Evolutionary conservation across 2,888 invertebrate species (phyloP), one percentile per base, ranked within the genome.

Genomic region (Epiblema foenella): DNA sequence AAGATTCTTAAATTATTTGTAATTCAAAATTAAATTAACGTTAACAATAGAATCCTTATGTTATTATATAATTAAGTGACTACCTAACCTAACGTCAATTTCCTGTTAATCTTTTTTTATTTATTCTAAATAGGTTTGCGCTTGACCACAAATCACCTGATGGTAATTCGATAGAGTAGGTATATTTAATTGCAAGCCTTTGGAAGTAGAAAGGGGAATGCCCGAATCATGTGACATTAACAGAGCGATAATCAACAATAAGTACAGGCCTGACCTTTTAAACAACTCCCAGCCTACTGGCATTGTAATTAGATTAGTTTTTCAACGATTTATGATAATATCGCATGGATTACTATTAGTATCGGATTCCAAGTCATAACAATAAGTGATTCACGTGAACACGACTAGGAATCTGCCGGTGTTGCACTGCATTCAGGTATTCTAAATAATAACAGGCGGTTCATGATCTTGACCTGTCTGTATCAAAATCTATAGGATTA

Each of bases 191-290:
- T 39, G 17, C 42, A 42, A 29, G 29, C 33, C 71, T 74, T 70
- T 67, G 42, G 63, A 69, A 65, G 64, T 56, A 70, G 69, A 75
- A 69, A 86, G 88, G 88, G 85, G 83, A 89, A 89, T 83, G 86
- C 83, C 89, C 88, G 84, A 83, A 77, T 84, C 81, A 81, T 76
- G 75, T 73, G 75, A 74, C 57, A 69, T 46, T n/a, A n/a, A n/a
- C 46, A 7, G 5, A n/a, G n/a, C n/a, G n/a, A n/a, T 42, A 15
- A 15, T 42, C 15, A 42, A 42, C 8, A 64, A 15, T 24, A 24
- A 24, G 24, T 39, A 15, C 49, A 18, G n/a, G 10, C 29, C n/a
- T 8, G 4, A 42, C 12, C 9, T 52, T 20, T 37, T 12, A 65
- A 54, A 20, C 33, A 11, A 42, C 20, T 65, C 10, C 20, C 46